Conservation (phyloP, 2,113 vertebrate species). For the Pycnonotus jocosus region DNA sequence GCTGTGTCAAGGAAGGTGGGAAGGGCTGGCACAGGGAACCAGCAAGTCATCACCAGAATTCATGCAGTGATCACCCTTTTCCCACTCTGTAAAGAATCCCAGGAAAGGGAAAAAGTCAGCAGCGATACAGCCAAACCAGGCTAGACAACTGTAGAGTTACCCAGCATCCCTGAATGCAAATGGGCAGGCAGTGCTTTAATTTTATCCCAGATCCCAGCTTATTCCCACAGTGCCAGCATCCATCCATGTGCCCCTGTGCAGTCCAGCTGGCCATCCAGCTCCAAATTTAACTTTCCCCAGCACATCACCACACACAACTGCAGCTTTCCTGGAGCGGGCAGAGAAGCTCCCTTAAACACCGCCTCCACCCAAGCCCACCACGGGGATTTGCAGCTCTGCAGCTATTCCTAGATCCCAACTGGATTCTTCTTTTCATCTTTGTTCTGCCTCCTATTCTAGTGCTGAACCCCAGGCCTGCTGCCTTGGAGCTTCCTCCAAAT, state of each 20-base stretch:
- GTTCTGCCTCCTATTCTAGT: slow-evolving; percentile 28
- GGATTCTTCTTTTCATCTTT: slow-evolving; percentile 57
- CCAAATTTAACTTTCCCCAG: not conserved
- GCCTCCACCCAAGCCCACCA: not conserved
- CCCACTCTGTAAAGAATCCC: not conserved
- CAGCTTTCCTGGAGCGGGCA: not conserved
- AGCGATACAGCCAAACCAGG: not conserved
- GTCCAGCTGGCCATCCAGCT: not conserved
- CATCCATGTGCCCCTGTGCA: not conserved
- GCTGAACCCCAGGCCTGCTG: slow-evolving; percentile 41
- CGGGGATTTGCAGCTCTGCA: not conserved
- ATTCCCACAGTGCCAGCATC: not conserved
- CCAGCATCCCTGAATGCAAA: not conserved
- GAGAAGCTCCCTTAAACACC: not conserved
- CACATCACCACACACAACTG: not conserved
- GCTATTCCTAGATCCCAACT: slow-evolving; percentile 38
- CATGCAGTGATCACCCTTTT: not conserved
- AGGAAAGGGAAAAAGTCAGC: not conserved
- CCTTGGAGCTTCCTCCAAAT: slow-evolving; percentile 30
- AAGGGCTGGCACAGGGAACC: not conserved
- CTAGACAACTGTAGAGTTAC: not conserved
- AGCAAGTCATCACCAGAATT: not conserved
- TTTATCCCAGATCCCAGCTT: not conserved
- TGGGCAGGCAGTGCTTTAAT: not conserved
- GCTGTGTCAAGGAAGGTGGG: not conserved